Base-by-base conservation (phyloP, 2,888 invertebrate species). In the Tetranychus truncatus region DNA sequence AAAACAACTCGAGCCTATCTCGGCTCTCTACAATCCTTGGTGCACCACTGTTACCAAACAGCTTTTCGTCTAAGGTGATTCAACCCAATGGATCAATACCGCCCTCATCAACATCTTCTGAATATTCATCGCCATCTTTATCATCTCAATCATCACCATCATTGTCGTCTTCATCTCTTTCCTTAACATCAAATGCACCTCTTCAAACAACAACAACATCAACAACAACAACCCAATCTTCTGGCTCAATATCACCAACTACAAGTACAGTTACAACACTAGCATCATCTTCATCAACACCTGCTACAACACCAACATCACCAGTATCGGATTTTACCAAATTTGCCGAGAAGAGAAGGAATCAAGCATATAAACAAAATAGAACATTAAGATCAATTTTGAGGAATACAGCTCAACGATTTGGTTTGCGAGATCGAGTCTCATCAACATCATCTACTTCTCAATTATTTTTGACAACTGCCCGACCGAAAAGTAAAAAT, bases 271-370 rank as follows among this genome's bases (percentile, higher is more conserved):
- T 55, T 55, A 15, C 55, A 15, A 15, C 55, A 55, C 7, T 55
- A 9, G 9, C 55, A 55, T 55, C 55, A 55, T 21, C 20, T 20
- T 20, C 24, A 21, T 45, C 72, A 20, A 44, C 67, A 21, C 9
- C n/a, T 18, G 21, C 73, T 8, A 21, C 73, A 9, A 15, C 46
- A 8, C 65, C 73, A 21, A 20, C 73, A 15, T 74, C 77, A 71
- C 79, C 81, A 15, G 77, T 80, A 15, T 77, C 81, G n/a, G 85
- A 88, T 1, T 91, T 92, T 83, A 87, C 88, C 69, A 90, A 90
- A 83, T 91, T 91, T 82, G 91, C 92, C 81, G 92, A 92, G 82
- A 91, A 92, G 81, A 89, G 91, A 77, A 86, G 88, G 24, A 89
- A 90, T 71, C 90, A 91, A 80, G 86, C 87, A 74, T 89, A 90